Evolutionary conservation across 2,888 invertebrate species (phyloP), one percentile per base, ranked within the genome.

Genomic region (Heliconius hortense): DNA sequence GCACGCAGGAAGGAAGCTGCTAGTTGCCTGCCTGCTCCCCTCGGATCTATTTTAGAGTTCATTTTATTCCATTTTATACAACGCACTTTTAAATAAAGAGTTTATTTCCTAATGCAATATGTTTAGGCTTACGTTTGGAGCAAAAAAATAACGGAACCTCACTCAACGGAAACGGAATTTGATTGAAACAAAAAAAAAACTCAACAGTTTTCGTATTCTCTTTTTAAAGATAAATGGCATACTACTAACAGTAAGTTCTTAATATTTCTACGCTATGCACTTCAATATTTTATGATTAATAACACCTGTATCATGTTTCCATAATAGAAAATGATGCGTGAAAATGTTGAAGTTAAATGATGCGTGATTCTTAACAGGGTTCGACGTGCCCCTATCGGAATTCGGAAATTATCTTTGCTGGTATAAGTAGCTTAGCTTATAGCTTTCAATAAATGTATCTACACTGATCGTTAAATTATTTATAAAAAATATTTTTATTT

Each of bases 1-100:
- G 94, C 85, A 82, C 90, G 88, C 90, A 93, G 93, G 94, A 93
- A 94, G 94, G 94, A 94, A 93, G 92, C 92, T 89, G 88, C 93
- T 91, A 92, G 93, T 93, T 94, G 93, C 89, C 88, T 88, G 88
- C 84, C 85, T 82, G 84, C 90, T 90, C 93, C 93, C 93, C 93
- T 91, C 92, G 87, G 84, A 87, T 92, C 93, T 93, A 93, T 93
- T 93, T 93, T 90, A 93, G 90, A 93, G 90, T 87, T 89, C 87
- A 85, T 89, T 90, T 88, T 87, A 88, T 88, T 86, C 86, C 86
- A 88, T 84, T 89, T 88, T 84, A 87, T 87, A 86, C 84, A 85
- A 80, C 86, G 83, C 83, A 80, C 84, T 83, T 82, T 83, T 83
- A 79, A 80, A 79, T 82, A 79, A 82, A 82, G 76, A 79, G 75